Base-by-base conservation (phyloP, 2,797 vertebrate species). In the Spheniscus humboldti region DNA sequence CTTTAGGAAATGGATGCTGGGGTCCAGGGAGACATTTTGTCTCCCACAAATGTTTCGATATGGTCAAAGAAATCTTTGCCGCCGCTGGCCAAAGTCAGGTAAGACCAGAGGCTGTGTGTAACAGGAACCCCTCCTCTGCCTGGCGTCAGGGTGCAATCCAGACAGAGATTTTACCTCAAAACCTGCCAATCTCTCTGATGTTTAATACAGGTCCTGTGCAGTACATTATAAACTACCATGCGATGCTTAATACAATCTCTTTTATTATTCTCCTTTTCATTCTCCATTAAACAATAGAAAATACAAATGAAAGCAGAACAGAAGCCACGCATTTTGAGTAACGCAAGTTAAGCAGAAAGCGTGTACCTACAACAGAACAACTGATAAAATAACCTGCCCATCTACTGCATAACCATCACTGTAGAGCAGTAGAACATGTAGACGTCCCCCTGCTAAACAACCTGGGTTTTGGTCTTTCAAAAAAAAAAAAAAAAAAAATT, bases 301-400 rank as follows among this genome's bases (percentile, higher is more conserved):
- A 97, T 97, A 98, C 98, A 97, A 93, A 97, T 50, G 86, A 97
- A 98, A 98, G 95, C 95, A 88, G 96, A 98, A 97, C 92, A 94
- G 95, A 97, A 98, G 96, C 96, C 95, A 98, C 95, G 31, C 10
- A 35, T 91, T 96, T 98, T 60, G 89, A 97, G 92, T 94, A 97
- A 95, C 13, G 86, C 96, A 87, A 91, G 86, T 85, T 72, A 94
- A 96, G 96, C 88, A 0, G 96, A 96, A 96, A 97, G 97, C 92
- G 0, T 53, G 92, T 94, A 94, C 82, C 73, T 91, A 96, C 93
- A 79, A 96, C 88, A 50, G 91, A 96, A 95, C 63, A 85, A 95
- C 88, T 78, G 79, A 94, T 94, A 88, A 92, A 96, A 95, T 31
- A 95, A 97, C 78, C 91, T 81, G 79, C 52, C 60, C 69, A 39